These are phyloP conservation scores for Acanthurus leucopareius DNA, from an alignment of 2,797 vertebrate genomes.

Conservation along the genomic window DNA sequence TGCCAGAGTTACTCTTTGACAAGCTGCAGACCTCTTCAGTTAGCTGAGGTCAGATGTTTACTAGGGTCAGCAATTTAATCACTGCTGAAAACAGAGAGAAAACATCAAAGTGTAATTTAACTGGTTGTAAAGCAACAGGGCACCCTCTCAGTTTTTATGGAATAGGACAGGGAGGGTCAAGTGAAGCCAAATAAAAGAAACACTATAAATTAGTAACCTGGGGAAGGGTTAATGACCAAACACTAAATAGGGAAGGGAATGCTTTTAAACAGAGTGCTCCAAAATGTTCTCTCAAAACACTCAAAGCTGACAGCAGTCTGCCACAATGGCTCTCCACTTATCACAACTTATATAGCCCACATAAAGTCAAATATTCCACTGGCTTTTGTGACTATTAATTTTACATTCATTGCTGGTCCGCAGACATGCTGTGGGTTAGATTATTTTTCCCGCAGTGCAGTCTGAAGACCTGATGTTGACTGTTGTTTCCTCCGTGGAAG, in stretches of 20 bases:
- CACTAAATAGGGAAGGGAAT: constrained; percentile 83
- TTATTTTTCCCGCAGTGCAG: constrained; percentile 44
- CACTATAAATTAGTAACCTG: constrained; percentile 88
- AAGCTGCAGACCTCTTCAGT: constrained; percentile 83
- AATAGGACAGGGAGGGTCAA: constrained; percentile 84
- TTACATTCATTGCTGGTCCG: constrained; percentile 29
- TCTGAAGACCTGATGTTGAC: constrained; percentile 69
- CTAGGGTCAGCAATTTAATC: constrained; percentile 89
- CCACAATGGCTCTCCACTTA: constrained; percentile 42
- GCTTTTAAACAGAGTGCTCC: constrained; percentile 82
- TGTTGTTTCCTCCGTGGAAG: constrained; percentile 74
- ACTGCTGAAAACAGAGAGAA: constrained; percentile 87
- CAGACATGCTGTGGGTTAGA: constrained; percentile 42
- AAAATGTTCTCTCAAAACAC: constrained; percentile 62
- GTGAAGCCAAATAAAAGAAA: constrained; percentile 87
- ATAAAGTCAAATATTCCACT: constrained; percentile 50
- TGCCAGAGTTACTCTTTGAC: constrained; percentile 71
- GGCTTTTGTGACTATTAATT: constrained; percentile 47
- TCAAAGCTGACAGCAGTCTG: constrained; percentile 45
- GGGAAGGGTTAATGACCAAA: constrained; percentile 87
- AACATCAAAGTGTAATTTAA: constrained; percentile 93
- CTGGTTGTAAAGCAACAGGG: constrained; percentile 88
- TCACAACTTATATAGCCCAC: constrained; percentile 59
- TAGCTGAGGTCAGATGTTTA: constrained; percentile 88
- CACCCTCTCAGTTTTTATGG: constrained; percentile 84